phyloP scores from a whole-genome alignment of 1,140 invertebrate genomes.

The Wasmannia auropunctata region DNA sequence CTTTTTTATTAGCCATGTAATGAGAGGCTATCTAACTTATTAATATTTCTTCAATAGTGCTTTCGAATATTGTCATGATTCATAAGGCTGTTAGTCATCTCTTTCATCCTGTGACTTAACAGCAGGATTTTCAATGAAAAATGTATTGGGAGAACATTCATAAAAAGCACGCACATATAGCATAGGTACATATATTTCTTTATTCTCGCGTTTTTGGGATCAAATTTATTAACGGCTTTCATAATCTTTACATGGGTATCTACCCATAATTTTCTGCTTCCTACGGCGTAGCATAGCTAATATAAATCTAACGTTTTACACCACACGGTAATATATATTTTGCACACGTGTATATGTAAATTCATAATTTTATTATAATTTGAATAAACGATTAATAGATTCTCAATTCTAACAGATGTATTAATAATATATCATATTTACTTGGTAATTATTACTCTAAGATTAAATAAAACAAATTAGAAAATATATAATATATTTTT shows the following conservation, averaged over 20 bases:
- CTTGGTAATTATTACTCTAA: no score
- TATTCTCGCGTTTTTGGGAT: not conserved
- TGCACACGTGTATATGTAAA: not conserved
- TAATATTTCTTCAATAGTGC: not conserved
- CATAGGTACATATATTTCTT: slow-evolving; percentile 1
- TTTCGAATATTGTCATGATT: slow-evolving; percentile 5
- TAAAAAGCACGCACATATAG: not conserved
- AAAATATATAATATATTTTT: not conserved
- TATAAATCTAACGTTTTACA: not conserved
- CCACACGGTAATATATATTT: not conserved
- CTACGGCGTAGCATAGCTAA: not conserved
- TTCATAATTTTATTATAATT: not conserved
- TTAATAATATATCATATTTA: not conserved
- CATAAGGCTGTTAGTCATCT: slow-evolving; percentile 22
- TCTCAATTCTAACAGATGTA: not conserved
- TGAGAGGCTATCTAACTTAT: not conserved
- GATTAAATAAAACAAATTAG: not conserved
- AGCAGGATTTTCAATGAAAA: slow-evolving; percentile 24
- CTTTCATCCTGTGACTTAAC: slow-evolving; percentile 18
- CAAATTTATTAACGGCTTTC: slow-evolving; percentile 16
- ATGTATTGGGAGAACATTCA: slow-evolving; percentile 13
- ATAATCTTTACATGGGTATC: slow-evolving; percentile 16
- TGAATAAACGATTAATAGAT: not conserved
- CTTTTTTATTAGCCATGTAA: not conserved
- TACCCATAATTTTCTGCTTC: slow-evolving; percentile 12